Percentiles rank a stretch among this genome's conserved stretches.
phyloP scores from a whole-genome alignment of 92 coral and sea anemone genomes.

The Montipora capitata region DNA sequence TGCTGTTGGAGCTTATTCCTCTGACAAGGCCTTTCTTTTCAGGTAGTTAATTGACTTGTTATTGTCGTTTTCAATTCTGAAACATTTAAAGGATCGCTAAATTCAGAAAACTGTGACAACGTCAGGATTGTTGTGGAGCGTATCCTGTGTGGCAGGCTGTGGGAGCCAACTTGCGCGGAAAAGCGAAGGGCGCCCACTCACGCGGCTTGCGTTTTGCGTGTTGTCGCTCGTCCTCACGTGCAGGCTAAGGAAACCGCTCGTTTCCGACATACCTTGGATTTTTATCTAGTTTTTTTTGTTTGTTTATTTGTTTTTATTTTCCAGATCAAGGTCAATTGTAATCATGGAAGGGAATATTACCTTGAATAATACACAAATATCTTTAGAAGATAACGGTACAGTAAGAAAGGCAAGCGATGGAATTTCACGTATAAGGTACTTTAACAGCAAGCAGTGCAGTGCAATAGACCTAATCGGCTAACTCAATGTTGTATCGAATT shows the following conservation, averaged over 20 bases:
- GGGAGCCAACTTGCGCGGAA: too few species aligned
- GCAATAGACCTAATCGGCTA: too few species aligned
- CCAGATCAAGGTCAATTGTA: constrained; percentile 61
- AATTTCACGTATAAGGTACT: constrained; percentile 52
- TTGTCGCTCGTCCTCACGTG: too few species aligned
- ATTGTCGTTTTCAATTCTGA: neutral
- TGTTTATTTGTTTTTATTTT: neutral
- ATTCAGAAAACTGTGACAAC: too few species aligned
- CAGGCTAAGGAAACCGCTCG: too few species aligned
- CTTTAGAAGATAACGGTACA: constrained; percentile 51
- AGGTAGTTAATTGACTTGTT: constrained; percentile 49
- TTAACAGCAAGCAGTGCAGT: neutral
- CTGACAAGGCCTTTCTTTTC: constrained; percentile 74
- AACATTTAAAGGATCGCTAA: too few species aligned
- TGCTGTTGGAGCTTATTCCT: constrained; percentile 85
- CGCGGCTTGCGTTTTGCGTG: too few species aligned
- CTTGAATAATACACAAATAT: constrained; percentile 50
- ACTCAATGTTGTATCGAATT: too few species aligned
- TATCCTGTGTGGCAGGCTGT: too few species aligned
- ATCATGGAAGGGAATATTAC: constrained; percentile 47
- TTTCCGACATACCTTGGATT: neutral
- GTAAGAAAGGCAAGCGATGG: constrained; percentile 52
- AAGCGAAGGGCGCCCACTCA: too few species aligned
- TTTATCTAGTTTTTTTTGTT: neutral
- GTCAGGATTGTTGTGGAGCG: too few species aligned